Percentiles rank a stretch among this genome's conserved stretches.
These are phyloP conservation scores for Scomber scombrus DNA, from an alignment of 2,113 vertebrate species.

Conservation along the genomic window DNA sequence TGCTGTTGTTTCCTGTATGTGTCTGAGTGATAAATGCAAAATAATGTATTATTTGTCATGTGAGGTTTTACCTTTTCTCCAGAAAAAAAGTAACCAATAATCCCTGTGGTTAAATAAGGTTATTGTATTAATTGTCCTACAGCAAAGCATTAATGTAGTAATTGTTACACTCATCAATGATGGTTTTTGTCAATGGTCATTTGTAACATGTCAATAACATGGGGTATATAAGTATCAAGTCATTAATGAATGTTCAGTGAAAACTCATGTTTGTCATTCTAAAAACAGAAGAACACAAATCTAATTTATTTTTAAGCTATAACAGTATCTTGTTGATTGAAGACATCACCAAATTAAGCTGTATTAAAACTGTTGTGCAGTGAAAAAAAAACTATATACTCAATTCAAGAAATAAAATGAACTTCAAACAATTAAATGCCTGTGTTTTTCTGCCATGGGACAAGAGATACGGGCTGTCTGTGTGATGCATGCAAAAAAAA, in stretches of 20 bases:
- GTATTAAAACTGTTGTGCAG: conserved; percentile 40
- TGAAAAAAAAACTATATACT: conserved; percentile 35
- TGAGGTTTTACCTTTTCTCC: neutral
- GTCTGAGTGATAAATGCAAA: conserved; percentile 34
- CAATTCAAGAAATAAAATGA: conserved; percentile 56
- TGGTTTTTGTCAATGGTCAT: neutral
- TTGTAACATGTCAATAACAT: conserved; percentile 1
- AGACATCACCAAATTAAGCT: conserved; percentile 18
- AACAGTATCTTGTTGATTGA: conserved; percentile 43
- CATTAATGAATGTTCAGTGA: conserved; percentile 33
- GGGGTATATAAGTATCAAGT: conserved; percentile 8
- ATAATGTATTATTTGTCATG: conserved; percentile 54
- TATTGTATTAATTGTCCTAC: neutral
- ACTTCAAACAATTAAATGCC: neutral
- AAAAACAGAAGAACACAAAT: conserved; percentile 24
- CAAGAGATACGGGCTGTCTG: too few species aligned
- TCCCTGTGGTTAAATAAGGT: conserved; percentile 5
- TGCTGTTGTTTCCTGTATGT: conserved; percentile 18
- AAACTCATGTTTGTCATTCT: conserved; percentile 18
- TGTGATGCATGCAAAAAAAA: neutral
- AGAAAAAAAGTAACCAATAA: neutral
- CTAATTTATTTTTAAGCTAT: conserved; percentile 65
- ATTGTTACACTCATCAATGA: conserved; percentile 10
- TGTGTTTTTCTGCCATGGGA: too few species aligned
- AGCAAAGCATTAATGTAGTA: neutral